Conservation (phyloP, 2,888 invertebrate genomes). For the Metopia argyrocephala region DNA sequence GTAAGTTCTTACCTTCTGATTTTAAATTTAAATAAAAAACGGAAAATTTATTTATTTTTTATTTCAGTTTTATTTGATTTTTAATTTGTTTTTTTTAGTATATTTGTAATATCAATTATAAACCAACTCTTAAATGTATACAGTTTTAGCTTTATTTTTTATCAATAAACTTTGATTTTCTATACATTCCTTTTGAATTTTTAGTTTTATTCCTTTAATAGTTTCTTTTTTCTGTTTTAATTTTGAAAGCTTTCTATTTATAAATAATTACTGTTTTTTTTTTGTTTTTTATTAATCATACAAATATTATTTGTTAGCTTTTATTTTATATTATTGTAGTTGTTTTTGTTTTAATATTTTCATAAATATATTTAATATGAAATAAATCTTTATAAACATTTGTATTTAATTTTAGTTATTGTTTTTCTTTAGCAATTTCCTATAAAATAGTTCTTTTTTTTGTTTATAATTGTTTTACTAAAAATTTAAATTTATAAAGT, state of each 20-base stretch:
- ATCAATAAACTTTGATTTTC: slow-evolving; percentile 44
- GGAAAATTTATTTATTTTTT: not conserved
- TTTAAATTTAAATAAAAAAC: not conserved
- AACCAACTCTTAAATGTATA: slow-evolving; percentile 48
- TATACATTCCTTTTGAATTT: slow-evolving; percentile 31
- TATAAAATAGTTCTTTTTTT: not conserved
- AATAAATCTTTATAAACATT: slow-evolving; percentile 47
- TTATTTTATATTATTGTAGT: not conserved
- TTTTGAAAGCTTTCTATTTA: slow-evolving; percentile 51
- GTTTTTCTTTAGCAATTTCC: not conserved
- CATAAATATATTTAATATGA: slow-evolving; percentile 46
- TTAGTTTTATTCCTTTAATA: slow-evolving; percentile 6
- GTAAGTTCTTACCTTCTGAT: not conserved
- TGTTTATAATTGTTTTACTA: slow-evolving; percentile 9
- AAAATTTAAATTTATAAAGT: not conserved
- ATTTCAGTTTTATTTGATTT: slow-evolving; percentile 24
- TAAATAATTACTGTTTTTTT: slow-evolving; percentile 27
- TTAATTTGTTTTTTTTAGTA: slow-evolving; percentile 16
- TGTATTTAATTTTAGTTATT: not conserved
- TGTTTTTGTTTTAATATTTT: too few relatives aligned
- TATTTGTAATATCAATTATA: slow-evolving; percentile 51
- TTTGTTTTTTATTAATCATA: slow-evolving; percentile 21
- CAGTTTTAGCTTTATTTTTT: slow-evolving; percentile 2
- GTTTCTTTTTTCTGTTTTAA: slow-evolving; percentile 13
- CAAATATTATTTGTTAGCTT: not conserved